These are phyloP conservation scores for Otus sunia DNA, from an alignment of 2,113 vertebrate species.

Conservation along the genomic window DNA sequence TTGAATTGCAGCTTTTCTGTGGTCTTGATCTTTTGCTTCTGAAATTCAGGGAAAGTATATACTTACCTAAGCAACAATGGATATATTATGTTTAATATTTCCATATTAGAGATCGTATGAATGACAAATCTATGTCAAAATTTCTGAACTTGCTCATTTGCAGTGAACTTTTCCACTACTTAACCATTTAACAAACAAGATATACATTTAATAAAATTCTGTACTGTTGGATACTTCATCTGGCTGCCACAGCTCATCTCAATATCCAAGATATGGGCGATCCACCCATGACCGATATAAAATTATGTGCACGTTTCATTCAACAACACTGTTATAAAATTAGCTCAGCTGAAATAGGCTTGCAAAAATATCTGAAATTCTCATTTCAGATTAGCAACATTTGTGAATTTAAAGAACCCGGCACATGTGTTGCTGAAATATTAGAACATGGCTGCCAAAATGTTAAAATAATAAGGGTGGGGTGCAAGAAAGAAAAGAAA, in stretches of 20 bases:
- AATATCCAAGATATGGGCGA: slow-evolving; percentile 45
- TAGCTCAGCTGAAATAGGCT: slow-evolving; percentile 72
- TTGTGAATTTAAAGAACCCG: slow-evolving; percentile 74
- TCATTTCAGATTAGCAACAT: slow-evolving; percentile 77
- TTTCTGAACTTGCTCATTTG: not conserved
- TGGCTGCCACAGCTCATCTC: slow-evolving; percentile 25
- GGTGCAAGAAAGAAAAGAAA: slow-evolving; percentile 50
- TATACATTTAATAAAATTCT: not conserved
- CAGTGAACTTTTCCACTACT: not conserved
- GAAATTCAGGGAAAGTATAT: not conserved
- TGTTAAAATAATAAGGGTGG: slow-evolving; percentile 56
- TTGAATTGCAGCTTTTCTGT: not conserved
- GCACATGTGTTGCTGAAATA: slow-evolving; percentile 68
- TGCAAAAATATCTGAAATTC: slow-evolving; percentile 78
- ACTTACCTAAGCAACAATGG: not conserved
- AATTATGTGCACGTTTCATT: slow-evolving; percentile 73
- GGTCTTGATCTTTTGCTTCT: not conserved
- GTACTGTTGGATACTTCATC: not conserved
- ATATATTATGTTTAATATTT: not conserved
- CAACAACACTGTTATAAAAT: slow-evolving; percentile 74
- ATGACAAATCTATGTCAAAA: not conserved
- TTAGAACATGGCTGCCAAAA: slow-evolving; percentile 65
- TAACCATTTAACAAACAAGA: not conserved
- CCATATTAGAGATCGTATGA: not conserved
- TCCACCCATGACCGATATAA: slow-evolving; percentile 41